These are phyloP conservation scores for Tychaedon coryphoeus DNA, from an alignment of 2,113 vertebrate genomes.

Conservation along the genomic window DNA sequence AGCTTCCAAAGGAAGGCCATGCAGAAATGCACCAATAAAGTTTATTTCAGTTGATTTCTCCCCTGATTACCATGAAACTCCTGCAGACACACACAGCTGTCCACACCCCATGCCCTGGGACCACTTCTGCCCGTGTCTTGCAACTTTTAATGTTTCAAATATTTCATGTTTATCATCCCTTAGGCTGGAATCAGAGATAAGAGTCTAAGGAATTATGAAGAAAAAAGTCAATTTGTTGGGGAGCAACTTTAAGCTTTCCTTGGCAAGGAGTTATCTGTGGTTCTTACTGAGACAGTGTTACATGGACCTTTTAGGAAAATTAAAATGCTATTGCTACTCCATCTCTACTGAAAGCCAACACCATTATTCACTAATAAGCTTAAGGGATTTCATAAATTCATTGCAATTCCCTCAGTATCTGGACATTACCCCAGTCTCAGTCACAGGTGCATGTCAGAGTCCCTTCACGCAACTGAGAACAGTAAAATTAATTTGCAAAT, in stretches of 20 bases:
- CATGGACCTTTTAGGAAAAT: not conserved
- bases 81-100: not conserved
- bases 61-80: not conserved
- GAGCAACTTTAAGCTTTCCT: slow-evolving; percentile 12
- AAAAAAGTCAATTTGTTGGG: not conserved
- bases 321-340: not conserved
- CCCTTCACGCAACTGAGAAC: not conserved
- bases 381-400: slow-evolving; percentile 21
- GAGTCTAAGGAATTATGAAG: slow-evolving; percentile 1
- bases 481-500: not conserved
- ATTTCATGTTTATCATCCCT: slow-evolving; percentile 7
- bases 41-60: slow-evolving; percentile 11
- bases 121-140: not conserved
- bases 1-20: not conserved
- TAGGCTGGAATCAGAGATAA: not conserved
- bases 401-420: not conserved
- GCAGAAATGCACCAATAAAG: not conserved
- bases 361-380: slow-evolving; percentile 1
- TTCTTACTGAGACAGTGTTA: not conserved
- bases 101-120: not conserved
- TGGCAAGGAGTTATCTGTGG: not conserved
- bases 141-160: not conserved
- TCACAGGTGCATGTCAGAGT: not conserved
- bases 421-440: not conserved
- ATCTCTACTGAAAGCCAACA: not conserved